phyloP scores from a whole-genome alignment of 2,888 invertebrate genomes.

The Diogma glabrata region DNA sequence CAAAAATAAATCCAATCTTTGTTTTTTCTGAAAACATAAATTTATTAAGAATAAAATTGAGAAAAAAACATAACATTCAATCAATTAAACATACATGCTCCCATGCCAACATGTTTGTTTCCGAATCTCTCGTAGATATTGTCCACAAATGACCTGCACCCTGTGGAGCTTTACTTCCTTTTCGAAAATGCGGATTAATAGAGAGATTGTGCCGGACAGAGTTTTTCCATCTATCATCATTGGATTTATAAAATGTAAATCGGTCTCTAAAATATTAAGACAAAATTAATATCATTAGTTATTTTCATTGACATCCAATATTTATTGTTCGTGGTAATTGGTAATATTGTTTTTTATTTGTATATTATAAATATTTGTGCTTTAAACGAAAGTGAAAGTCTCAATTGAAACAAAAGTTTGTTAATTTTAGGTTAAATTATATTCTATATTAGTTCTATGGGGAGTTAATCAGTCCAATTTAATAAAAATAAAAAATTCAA shows the following conservation, averaged over 20 bases:
- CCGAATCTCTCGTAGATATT: constrained; percentile 55
- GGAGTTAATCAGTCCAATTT: no score
- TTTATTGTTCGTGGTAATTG: no score
- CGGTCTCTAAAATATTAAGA: constrained; percentile 59
- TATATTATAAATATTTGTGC: no score
- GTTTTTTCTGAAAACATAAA: constrained; percentile 44
- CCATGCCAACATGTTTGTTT: constrained; percentile 41
- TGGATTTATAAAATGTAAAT: constrained; percentile 79
- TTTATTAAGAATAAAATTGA: no score
- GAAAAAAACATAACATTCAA: neutral
- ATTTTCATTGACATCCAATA: no score
- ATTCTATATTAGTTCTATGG: no score
- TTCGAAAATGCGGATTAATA: constrained; percentile 83
- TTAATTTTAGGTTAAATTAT: no score
- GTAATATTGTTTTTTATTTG: no score
- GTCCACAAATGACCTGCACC: constrained; percentile 88
- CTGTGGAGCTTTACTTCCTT: constrained; percentile 74
- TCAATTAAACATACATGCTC: constrained; percentile 39
- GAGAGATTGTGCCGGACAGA: constrained; percentile 83
- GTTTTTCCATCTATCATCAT: constrained; percentile 89
- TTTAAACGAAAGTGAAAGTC: no score
- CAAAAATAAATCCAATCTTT: constrained; percentile 42
- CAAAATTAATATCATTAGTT: no score
- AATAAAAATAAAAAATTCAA: no score
- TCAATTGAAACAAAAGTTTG: no score